These are phyloP conservation scores for Xenopus tropicalis DNA, from an alignment of 2,113 vertebrate genomes.

Conservation along the genomic window DNA sequence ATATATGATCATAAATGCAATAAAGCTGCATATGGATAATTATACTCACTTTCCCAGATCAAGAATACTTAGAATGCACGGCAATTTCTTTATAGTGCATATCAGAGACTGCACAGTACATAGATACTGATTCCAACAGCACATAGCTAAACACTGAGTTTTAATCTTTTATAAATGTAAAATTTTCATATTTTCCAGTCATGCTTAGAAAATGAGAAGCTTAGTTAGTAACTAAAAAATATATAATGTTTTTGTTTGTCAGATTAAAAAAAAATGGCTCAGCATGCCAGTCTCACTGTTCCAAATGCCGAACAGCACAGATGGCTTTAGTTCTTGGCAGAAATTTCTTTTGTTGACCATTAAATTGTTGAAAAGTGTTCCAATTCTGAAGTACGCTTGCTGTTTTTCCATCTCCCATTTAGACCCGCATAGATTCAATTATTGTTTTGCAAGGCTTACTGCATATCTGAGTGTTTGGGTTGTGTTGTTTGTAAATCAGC, in stretches of 20 bases:
- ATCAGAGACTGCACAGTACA: too few relatives aligned
- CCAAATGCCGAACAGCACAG: constrained; percentile 35
- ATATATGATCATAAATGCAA: too few relatives aligned
- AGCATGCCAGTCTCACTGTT: constrained; percentile 15
- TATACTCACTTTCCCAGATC: too few relatives aligned
- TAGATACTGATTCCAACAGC: too few relatives aligned
- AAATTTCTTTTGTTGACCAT: constrained; percentile 34
- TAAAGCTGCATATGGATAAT: too few relatives aligned
- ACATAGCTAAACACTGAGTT: too few relatives aligned
- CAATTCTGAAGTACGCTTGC: constrained; percentile 9
- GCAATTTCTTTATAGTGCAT: too few relatives aligned
- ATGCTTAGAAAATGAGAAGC: constrained; percentile 9
- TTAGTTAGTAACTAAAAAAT: not conserved
- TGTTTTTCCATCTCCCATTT: constrained; percentile 5
- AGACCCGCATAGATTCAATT: not conserved
- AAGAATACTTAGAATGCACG: too few relatives aligned
- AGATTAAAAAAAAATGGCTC: constrained; percentile 27
- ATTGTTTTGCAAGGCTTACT: constrained; percentile 14
- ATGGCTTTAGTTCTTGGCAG: constrained; percentile 32
- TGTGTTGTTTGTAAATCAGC: constrained; percentile 9
- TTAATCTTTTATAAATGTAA: too few relatives aligned
- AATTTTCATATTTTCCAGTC: not conserved
- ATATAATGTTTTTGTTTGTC: constrained; percentile 9
- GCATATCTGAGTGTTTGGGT: constrained; percentile 4
- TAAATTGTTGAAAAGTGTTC: constrained; percentile 28